phyloP scores from a whole-genome alignment of 2,113 vertebrate species.

The Anolis sagrei region DNA sequence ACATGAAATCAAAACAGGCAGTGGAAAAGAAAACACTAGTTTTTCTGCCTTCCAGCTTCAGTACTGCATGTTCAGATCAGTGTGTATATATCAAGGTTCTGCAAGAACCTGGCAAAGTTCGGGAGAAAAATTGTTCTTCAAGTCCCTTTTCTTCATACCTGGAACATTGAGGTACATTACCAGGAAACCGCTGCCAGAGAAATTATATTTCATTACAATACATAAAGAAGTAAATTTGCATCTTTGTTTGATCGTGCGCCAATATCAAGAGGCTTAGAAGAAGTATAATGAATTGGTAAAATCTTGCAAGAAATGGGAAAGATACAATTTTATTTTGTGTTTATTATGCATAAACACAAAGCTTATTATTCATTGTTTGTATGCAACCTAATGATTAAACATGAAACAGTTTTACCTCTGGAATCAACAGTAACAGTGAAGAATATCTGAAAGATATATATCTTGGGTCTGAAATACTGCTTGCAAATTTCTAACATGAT shows the following conservation, averaged over 20 bases:
- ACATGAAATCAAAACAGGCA: background rate
- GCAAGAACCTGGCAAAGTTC: background rate
- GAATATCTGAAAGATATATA: background rate
- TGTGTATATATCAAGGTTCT: background rate
- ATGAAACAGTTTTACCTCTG: background rate
- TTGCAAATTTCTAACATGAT: background rate
- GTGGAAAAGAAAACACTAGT: background rate
- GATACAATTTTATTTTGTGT: background rate
- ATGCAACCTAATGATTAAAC: background rate
- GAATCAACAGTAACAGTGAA: background rate
- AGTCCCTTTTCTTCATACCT: background rate
- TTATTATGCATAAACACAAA: background rate
- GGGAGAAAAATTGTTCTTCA: background rate
- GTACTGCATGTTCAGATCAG: background rate
- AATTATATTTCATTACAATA: background rate
- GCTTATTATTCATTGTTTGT: background rate
- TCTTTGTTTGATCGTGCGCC: background rate
- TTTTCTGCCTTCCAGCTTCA: background rate
- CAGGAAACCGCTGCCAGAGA: background rate
- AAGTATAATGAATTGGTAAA: background rate
- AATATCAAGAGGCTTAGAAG: background rate
- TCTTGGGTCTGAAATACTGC: slow-evolving; percentile 18
- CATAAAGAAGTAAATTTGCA: background rate
- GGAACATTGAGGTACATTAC: background rate
- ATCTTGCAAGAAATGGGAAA: background rate